Evolutionary conservation across 1,140 invertebrate species (phyloP).

Genomic region (Drosophila kohkoa): DNA sequence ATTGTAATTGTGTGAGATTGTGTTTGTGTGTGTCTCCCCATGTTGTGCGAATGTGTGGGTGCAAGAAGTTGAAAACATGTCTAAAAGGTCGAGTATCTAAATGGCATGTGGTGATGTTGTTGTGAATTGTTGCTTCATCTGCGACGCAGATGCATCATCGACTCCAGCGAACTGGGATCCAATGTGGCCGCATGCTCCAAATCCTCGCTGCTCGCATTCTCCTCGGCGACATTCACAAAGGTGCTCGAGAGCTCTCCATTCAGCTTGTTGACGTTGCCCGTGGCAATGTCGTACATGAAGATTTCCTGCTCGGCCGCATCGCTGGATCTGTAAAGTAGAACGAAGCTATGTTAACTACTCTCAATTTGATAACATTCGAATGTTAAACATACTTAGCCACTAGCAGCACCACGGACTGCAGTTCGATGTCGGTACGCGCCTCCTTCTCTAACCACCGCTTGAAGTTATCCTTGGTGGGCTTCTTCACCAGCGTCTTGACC

Average conservation of each 20-base stretch:
- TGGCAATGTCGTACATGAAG: constrained; percentile 92
- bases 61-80: constrained; percentile 12
- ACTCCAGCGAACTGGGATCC: constrained; percentile 85
- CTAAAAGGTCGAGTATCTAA: constrained; percentile 64
- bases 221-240: constrained; percentile 93
- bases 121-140: constrained; percentile 49
- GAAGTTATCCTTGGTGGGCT: constrained; percentile 91
- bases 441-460: constrained; percentile 92
- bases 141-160: constrained; percentile 82
- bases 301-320: constrained; percentile 89
- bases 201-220: constrained; percentile 90
- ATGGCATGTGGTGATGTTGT: constrained; percentile 64
- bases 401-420: constrained; percentile 92
- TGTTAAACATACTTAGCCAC: constrained; percentile 89
- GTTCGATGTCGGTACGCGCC: constrained; percentile 88
- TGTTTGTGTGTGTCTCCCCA: background rate
- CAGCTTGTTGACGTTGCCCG: constrained; percentile 88
- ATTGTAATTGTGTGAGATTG: background rate
- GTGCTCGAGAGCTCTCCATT: constrained; percentile 91
- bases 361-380: no score
- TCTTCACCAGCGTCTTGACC: constrained; percentile 90
- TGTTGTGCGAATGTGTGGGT: background rate
- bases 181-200: constrained; percentile 87
- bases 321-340: constrained; percentile 47
- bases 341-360: no score